Base-by-base conservation (phyloP, 2,888 invertebrate species). In the Antitype chi region DNA sequence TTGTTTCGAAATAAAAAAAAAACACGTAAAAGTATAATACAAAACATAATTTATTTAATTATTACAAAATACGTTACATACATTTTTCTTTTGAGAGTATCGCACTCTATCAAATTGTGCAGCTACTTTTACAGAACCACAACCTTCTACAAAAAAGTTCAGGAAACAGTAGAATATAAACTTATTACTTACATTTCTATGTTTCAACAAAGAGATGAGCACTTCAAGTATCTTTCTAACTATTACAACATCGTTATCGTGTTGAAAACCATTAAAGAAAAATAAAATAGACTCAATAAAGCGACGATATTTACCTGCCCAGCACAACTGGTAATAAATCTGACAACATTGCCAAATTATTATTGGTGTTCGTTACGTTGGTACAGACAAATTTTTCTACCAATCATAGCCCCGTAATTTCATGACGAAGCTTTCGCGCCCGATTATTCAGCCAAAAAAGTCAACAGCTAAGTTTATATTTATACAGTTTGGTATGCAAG, bases 101-200 rank as follows among this genome's bases (percentile, higher is more conserved):
- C 94, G 94, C 94, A 94, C 95, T 96, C 91, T 94, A 94, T 93
- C 93, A 94, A 76, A 92, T 92, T 94, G 94, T 95, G 94, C 93
- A 95, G 95, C 94, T 96, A 96, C 95, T 96, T 96, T 96, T 95
- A 93, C 93, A 94, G 94, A 94, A 93, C 90, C 94, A 94, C 95
- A 96, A 96, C 95, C 95, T 95, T 95, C 94, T 93, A 92, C 90
- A 91, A 93, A 96, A 96, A 96, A 96, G 94, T 96, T 96, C 92
- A 92, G 78, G 87, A 94, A 95, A 96, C 93, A 95, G 90, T 91
- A 88, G 88, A 90, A 90, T 86, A 88, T 72, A 88, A 90, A 90
- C 90, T 91, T 90, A 87, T 83, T 92, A 93, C 94, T 94, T 90
- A 95, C 94, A 91, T 92, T 91, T 89, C 78, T 87, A 82, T 89